phyloP scores from a whole-genome alignment of 2,888 invertebrate species.

The Archips xylosteana region DNA sequence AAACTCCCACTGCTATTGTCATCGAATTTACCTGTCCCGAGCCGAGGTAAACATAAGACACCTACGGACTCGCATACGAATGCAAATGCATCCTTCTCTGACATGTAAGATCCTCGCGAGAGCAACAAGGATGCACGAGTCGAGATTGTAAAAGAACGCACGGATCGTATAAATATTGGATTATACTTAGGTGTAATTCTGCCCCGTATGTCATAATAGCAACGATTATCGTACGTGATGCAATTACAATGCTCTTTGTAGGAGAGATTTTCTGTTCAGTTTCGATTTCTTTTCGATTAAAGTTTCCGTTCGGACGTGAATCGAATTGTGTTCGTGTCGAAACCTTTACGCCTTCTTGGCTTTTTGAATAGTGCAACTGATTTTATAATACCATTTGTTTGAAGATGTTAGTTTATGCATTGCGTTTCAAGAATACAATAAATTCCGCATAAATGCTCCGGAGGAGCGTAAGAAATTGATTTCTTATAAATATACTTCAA shows the following conservation, averaged over 20 bases:
- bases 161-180: conserved; percentile 83
- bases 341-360: conserved; percentile 70
- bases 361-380: conserved; percentile 53
- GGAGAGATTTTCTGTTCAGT: conserved; percentile 67
- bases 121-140: conserved; percentile 49
- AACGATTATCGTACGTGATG: conserved; percentile 83
- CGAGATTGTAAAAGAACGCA: conserved; percentile 61
- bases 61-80: conserved; percentile 58
- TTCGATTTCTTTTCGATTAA: conserved; percentile 80
- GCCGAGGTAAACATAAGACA: conserved; percentile 75
- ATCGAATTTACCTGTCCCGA: conserved; percentile 78
- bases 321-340: conserved; percentile 68
- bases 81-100: conserved; percentile 53
- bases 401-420: conserved; percentile 28
- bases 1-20: conserved; percentile 77
- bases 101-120: conserved; percentile 41
- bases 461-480: conserved; percentile 24
- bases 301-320: conserved; percentile 67
- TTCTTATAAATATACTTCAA: neutral
- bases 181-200: conserved; percentile 83
- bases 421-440: neutral
- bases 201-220: conserved; percentile 82
- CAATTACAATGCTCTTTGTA: conserved; percentile 78
- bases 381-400: conserved; percentile 34
- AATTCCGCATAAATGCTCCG: neutral